Percentiles rank a stretch among this genome's conserved stretches.
Conservation (phyloP, 2,113 vertebrate species). For the Microtus pennsylvanicus region DNA sequence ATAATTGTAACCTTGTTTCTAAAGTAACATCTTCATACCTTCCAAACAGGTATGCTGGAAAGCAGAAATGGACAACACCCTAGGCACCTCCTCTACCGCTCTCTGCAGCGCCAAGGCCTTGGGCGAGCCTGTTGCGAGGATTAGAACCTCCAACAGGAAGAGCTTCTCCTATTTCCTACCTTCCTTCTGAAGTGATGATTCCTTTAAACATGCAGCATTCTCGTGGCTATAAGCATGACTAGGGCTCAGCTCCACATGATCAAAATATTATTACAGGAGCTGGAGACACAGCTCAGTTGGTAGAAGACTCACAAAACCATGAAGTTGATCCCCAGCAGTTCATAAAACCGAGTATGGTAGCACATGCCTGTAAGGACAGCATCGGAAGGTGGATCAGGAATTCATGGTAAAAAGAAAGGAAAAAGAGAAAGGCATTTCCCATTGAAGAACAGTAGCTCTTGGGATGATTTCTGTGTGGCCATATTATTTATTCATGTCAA, state of each 20-base stretch:
- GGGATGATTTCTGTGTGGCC: slow-evolving; percentile 84
- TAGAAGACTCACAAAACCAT: background rate
- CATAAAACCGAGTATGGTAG: background rate
- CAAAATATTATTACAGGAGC: background rate
- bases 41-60: slow-evolving; percentile 86
- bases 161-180: slow-evolving; percentile 83
- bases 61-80: slow-evolving; percentile 83
- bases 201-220: slow-evolving; percentile 84
- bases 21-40: slow-evolving; percentile 85
- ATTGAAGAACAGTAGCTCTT: slow-evolving; percentile 86
- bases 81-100: slow-evolving; percentile 83
- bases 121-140: slow-evolving; percentile 86
- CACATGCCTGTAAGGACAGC: background rate
- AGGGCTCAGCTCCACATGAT: slow-evolving; percentile 86
- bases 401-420: background rate
- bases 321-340: background rate
- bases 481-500: slow-evolving; percentile 32
- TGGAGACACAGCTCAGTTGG: background rate
- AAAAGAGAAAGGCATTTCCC: slow-evolving; percentile 78
- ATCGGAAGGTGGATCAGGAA: background rate
- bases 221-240: slow-evolving; percentile 84
- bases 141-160: slow-evolving; percentile 86
- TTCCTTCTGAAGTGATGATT: slow-evolving; percentile 86
- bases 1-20: slow-evolving; percentile 82
- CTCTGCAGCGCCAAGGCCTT: slow-evolving; percentile 85